Evolutionary conservation across 2,888 invertebrate genomes (phyloP), one percentile per base, ranked within the genome.

Genomic region (Stomorhina lunata): DNA sequence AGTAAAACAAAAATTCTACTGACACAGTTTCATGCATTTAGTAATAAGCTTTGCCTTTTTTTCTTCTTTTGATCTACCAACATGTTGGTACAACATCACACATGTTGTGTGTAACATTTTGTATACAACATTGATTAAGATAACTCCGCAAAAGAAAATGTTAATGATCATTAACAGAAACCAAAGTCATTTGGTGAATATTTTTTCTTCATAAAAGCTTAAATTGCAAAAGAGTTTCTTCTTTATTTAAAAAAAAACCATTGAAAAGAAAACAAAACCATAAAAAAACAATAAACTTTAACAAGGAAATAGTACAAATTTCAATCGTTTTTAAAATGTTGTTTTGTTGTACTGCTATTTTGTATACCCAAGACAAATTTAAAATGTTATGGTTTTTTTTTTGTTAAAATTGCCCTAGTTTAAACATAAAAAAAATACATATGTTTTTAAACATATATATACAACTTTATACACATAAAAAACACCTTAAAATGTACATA

Each of bases 1-100:
- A 53, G 80, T 69, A 71, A 79, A 82, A n/a, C n/a, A n/a, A 63
- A 66, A 37, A 69, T 79, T 79, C 82, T 82, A 82, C 82, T 82
- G 82, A 82, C 82, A 79, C 78, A 82, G 75, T 75, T 82, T 82
- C 32, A 29, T 45, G 15, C 22, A 34, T 68, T 40, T 12, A 61
- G 53, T 40, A 29, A 25, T 50, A 65, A n/a, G 34, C 15, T 17
- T 59, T 48, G 22, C 43, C 12, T 65, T 17, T 12, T 48, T 48
- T 32, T n/a, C 4, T 25, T 53, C 53, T 65, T 37, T 9, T 25
- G 45, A 61, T 17, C 71, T 45, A n/a, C n/a, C 57, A 68, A 75
- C 79, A 76, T 72, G 65, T 69, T 73, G 32, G 27, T n/a, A n/a
- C n/a, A n/a, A n/a, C 25, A 68, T 45, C 79, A 66, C 37, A 76